Evolutionary conservation across 2,797 vertebrate species (phyloP).

Genomic region (Centropyge bicolor): DNA sequence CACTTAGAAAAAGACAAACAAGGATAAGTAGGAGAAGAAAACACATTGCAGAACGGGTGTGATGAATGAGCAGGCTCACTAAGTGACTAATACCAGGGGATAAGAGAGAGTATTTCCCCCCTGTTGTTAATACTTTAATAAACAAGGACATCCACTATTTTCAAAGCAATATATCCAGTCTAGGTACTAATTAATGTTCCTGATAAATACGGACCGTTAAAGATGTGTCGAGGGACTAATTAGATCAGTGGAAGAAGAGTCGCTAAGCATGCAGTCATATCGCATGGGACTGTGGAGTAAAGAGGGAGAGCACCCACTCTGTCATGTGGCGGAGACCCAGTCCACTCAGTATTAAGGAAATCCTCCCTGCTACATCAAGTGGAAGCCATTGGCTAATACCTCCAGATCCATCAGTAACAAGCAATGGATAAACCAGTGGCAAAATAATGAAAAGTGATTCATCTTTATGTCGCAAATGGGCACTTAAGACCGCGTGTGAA

Average conservation of each 20-base stretch:
- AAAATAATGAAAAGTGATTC: constrained; percentile 70
- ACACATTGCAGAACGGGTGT: constrained; percentile 60
- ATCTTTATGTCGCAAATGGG: constrained; percentile 70
- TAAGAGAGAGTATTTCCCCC: constrained; percentile 65
- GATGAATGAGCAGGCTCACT: constrained; percentile 73
- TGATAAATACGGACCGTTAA: constrained; percentile 85
- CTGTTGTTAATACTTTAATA: constrained; percentile 82
- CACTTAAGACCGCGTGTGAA: constrained; percentile 73
- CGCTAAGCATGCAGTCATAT: constrained; percentile 77
- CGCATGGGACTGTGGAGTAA: constrained; percentile 70
- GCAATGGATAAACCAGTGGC: constrained; percentile 55
- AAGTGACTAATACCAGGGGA: constrained; percentile 78
- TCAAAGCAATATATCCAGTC: constrained; percentile 82
- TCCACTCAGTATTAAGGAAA: constrained; percentile 61
- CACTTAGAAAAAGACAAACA: constrained; percentile 78
- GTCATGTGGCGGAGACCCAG: constrained; percentile 70
- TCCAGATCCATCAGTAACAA: constrained; percentile 74
- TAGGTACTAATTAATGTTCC: constrained; percentile 84
- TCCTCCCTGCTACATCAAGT: constrained; percentile 63
- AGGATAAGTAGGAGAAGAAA: constrained; percentile 71
- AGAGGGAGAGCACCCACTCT: constrained; percentile 71
- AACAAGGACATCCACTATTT: constrained; percentile 81
- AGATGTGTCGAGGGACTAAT: constrained; percentile 86
- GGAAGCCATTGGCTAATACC: constrained; percentile 68
- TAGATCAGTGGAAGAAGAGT: constrained; percentile 82